Conservation (phyloP, 1,140 invertebrate species). For the Coelopa frigida region DNA sequence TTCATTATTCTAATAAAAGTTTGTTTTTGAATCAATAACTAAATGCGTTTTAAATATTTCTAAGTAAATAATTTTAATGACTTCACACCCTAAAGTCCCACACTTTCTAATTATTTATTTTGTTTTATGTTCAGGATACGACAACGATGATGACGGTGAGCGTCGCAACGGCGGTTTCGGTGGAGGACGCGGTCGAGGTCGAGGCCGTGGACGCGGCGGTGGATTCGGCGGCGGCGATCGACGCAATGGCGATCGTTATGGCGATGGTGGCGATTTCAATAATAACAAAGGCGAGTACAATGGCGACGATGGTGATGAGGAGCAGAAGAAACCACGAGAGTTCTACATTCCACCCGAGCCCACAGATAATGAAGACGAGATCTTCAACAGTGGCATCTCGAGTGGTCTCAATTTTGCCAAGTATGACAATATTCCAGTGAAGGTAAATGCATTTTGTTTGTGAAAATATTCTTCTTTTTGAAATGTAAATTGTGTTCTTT, state of each 20-base stretch:
- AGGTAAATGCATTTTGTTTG: slow-evolving; percentile 47
- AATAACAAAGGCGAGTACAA: slow-evolving; percentile 13
- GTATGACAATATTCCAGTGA: slow-evolving; percentile 75
- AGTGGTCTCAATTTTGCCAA: slow-evolving; percentile 86
- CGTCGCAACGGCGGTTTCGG: slow-evolving; percentile 13
- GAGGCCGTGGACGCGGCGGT: slow-evolving; percentile 16
- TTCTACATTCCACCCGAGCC: slow-evolving; percentile 78
- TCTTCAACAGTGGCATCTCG: slow-evolving; percentile 64
- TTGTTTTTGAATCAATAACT: background rate
- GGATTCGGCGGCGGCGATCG: slow-evolving; percentile 12
- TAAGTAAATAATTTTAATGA: background rate
- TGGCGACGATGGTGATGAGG: slow-evolving; percentile 13
- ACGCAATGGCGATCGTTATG: slow-evolving; percentile 18
- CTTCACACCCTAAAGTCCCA: no score
- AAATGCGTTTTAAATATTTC: background rate
- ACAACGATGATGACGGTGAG: background rate
- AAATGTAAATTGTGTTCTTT: background rate
- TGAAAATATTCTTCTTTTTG: background rate
- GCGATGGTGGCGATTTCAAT: slow-evolving; percentile 25
- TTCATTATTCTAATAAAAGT: background rate
- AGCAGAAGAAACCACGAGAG: slow-evolving; percentile 50
- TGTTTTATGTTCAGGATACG: background rate
- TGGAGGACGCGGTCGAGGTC: slow-evolving; percentile 14
- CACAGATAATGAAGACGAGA: slow-evolving; percentile 58
- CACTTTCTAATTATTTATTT: background rate